Evolutionary conservation across 2,113 vertebrate genomes (phyloP), one percentile per base, ranked within the genome.

Genomic region (Erythrocercus mccallii): DNA sequence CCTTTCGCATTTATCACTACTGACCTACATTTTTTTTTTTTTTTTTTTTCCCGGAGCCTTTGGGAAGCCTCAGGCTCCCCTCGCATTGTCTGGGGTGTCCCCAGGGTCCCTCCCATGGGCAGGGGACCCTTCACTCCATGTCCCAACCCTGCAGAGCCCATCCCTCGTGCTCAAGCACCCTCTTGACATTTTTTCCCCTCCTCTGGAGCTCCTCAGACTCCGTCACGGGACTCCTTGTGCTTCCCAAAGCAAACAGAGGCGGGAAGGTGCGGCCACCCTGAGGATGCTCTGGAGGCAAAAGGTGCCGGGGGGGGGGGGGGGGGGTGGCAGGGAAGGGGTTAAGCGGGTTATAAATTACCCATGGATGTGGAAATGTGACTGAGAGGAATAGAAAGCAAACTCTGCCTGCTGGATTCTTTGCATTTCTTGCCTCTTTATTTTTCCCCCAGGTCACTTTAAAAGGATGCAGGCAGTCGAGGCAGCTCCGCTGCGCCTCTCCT

Each of bases 371-470:
- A 96, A 95, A 92, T 82, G 94, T 77, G 91, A 72, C 81, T 69
- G 97, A 94, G 96, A 97, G 95, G 93, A 92, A 91, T 92, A 95
- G 42, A 92, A 96, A 79, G 88, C 47, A 90, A 96, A 68, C 88
- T 94, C 88, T 77, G 95, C 61, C 92, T 92, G 96, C 92, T 85
- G 94, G 96, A 96, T 97, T 97, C 96, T 92, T 97, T 65, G 81
- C 97, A 97, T 97, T 97, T 96, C 93, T 95, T 91, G 88, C 85
- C 74, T 92, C 96, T 97, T 97, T 97, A 97, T 97, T 97, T 97
- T 68, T 93, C 96, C 95, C 96, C 30, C 79, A 93, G 92, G 94
- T 93, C 96, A 93, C 96, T 97, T 97, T 96, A 96, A 96, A 97
- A 96, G 94, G 94, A 94, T 96, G 92, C 96, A 95, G 94, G 77